phyloP scores from a whole-genome alignment of 2,888 invertebrate genomes.

The Mycogona germanica region DNA sequence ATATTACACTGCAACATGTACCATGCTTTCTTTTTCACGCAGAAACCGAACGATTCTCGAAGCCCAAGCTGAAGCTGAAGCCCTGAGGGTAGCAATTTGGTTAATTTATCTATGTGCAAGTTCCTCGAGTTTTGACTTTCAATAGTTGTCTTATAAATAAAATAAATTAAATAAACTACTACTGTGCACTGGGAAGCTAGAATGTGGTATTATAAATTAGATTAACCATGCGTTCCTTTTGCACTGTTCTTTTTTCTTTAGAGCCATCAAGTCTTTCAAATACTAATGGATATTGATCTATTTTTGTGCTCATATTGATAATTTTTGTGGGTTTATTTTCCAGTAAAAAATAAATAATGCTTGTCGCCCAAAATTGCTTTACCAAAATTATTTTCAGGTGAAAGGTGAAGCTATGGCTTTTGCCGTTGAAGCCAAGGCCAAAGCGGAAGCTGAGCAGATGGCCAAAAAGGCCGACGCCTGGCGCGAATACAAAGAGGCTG shows the following conservation, averaged over 20 bases:
- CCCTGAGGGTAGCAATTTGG: constrained; percentile 59
- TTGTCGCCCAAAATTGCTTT: no score
- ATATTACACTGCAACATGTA: no score
- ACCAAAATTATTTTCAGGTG: constrained; percentile 39
- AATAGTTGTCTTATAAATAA: no score
- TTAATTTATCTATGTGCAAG: no score
- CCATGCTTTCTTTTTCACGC: constrained; percentile 6
- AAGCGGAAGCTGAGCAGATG: constrained; percentile 95
- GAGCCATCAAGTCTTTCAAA: no score
- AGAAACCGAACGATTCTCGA: constrained; percentile 70
- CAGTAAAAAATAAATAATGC: no score
- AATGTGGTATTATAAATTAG: no score
- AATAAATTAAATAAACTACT: no score
- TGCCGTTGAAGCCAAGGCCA: constrained; percentile 87
- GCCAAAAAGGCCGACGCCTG: constrained; percentile 93
- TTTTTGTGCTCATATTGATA: no score
- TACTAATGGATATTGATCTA: no score
- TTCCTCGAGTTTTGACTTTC: no score
- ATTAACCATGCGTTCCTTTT: not conserved
- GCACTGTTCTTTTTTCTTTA: not conserved
- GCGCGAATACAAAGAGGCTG: constrained; percentile 90
- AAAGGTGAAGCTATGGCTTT: constrained; percentile 67
- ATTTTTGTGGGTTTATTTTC: not conserved
- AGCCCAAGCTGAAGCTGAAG: constrained; percentile 90
- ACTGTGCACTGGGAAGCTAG: no score